Conservation (phyloP, 1,140 invertebrate genomes). For the Hycleus phaleratus region DNA sequence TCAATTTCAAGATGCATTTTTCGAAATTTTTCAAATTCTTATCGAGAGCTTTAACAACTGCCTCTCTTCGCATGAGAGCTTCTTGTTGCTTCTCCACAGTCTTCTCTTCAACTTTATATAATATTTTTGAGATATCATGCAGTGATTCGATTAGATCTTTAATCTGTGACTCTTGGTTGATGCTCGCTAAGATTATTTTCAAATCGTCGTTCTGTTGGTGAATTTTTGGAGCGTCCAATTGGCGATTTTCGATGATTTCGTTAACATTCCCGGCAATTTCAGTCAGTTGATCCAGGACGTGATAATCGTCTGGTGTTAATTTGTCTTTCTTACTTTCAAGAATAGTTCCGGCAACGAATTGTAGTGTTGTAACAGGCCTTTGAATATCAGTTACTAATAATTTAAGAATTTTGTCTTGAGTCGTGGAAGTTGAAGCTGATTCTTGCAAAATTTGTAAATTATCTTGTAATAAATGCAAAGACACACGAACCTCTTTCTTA, state of each 20-base stretch:
- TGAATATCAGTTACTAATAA: slow-evolving; percentile 28
- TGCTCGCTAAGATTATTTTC: slow-evolving; percentile 31
- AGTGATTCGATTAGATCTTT: slow-evolving; percentile 41
- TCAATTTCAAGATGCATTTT: slow-evolving; percentile 2
- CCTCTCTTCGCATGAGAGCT: slow-evolving; percentile 34
- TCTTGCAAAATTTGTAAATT: slow-evolving; percentile 35
- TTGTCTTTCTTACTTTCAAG: slow-evolving; percentile 33
- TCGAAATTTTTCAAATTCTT: slow-evolving; percentile 23
- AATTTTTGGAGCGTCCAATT: slow-evolving; percentile 10
- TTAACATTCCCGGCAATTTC: slow-evolving; percentile 19
- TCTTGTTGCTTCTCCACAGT: slow-evolving; percentile 17
- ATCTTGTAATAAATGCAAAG: slow-evolving; percentile 32
- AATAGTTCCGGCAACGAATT: slow-evolving; percentile 33
- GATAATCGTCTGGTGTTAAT: slow-evolving; percentile 29
- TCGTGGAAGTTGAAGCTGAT: slow-evolving; percentile 18
- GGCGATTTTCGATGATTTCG: slow-evolving; percentile 20
- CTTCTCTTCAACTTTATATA: slow-evolving; percentile 41
- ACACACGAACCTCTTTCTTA: neutral
- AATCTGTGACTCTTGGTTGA: slow-evolving; percentile 37
- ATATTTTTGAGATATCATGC: slow-evolving; percentile 42
- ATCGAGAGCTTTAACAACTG: slow-evolving; percentile 10
- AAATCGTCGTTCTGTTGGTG: slow-evolving; percentile 18
- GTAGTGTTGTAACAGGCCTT: slow-evolving; percentile 32
- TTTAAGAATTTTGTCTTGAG: slow-evolving; percentile 27
- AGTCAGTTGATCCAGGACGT: slow-evolving; percentile 24